These are phyloP conservation scores for human (Homo sapiens) DNA, from an alignment of 2,113 vertebrate genomes.

Conservation along the genomic window GRCh38 chr4:124425501-124426000, in stretches of 20 bases:
- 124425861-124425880: fast-evolving
- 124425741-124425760: neutral
- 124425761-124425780: neutral
- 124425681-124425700: neutral
- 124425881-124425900: neutral
- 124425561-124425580: neutral
- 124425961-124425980: neutral
- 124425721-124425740: neutral
- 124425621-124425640: too few relatives aligned
- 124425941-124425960: neutral
- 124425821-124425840: neutral
- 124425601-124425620: too few relatives aligned
- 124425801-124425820: neutral
- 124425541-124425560: neutral
- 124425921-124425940: neutral
- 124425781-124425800: neutral
- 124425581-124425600: neutral
- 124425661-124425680: neutral
- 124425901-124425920: neutral
- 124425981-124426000: neutral
- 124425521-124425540: neutral
- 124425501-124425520: neutral
- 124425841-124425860: neutral
- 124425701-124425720: neutral
- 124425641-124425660: neutral